Conservation (phyloP, 2,113 vertebrate genomes). For the Podarcis muralis region DNA sequence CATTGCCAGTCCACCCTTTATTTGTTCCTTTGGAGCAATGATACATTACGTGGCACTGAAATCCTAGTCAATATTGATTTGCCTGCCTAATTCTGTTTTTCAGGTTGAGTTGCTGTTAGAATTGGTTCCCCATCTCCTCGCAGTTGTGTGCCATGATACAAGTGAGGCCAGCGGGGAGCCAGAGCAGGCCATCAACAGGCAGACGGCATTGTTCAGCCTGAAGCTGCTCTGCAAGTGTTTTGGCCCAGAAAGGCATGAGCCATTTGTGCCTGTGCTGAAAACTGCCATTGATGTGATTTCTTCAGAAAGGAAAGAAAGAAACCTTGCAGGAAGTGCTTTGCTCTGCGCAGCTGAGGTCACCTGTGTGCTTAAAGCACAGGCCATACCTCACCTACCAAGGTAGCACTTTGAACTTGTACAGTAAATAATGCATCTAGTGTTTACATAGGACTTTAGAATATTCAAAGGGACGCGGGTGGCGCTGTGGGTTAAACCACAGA, state of each 20-base stretch:
- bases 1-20: not conserved
- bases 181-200: constrained; percentile 87
- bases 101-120: constrained; percentile 84
- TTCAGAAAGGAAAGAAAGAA: constrained; percentile 80
- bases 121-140: constrained; percentile 82
- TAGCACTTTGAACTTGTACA: constrained; percentile 52
- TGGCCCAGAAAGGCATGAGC: constrained; percentile 75
- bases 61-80: not conserved
- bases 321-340: constrained; percentile 89
- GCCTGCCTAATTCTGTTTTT: not conserved
- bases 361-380: constrained; percentile 79
- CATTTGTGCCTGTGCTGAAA: constrained; percentile 84
- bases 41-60: not conserved
- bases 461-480: not conserved
- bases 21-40: not conserved
- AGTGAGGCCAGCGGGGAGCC: constrained; percentile 78
- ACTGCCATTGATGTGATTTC: constrained; percentile 76
- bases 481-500: too few relatives aligned
- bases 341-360: constrained; percentile 91
- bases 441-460: not conserved
- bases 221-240: constrained; percentile 93
- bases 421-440: not conserved
- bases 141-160: constrained; percentile 74
- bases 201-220: constrained; percentile 93
- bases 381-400: constrained; percentile 93